Conservation (phyloP, 2,113 vertebrate species). For the Odocoileus hemionus region DNA sequence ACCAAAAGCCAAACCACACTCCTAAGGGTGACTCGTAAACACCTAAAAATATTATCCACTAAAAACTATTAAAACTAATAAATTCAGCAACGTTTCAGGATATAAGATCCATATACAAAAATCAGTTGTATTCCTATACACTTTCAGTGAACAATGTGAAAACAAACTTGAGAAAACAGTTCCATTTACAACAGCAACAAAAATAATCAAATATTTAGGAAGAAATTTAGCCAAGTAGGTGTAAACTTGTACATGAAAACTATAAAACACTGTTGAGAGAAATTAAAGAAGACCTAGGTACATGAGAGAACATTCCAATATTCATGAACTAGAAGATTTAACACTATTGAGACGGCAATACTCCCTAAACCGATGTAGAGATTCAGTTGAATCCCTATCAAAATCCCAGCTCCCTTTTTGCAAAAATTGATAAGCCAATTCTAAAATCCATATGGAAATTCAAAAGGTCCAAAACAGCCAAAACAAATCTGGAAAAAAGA, state of each 20-base stretch:
- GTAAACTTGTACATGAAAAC: neutral
- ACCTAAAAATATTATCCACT: neutral
- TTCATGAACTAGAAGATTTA: neutral
- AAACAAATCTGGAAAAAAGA: neutral
- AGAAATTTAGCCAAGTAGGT: neutral
- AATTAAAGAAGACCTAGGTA: neutral
- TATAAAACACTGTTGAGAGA: neutral
- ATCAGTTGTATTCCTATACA: neutral
- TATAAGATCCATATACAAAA: neutral
- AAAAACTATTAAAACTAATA: neutral
- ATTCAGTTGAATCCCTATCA: neutral
- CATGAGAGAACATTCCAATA: neutral
- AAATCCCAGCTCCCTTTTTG: neutral
- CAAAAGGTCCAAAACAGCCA: neutral
- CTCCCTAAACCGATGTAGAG: neutral
- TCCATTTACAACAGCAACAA: neutral
- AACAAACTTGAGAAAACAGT: neutral
- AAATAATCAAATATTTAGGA: neutral
- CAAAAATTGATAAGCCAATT: neutral
- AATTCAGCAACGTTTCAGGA: neutral
- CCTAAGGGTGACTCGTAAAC: neutral
- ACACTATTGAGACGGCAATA: neutral
- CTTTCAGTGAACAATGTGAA: neutral
- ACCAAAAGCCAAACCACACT: neutral
- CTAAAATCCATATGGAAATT: neutral